A percentile compares a stretch with the other conserved stretches of the same genome.
phyloP scores from a whole-genome alignment of 2,113 vertebrate species.

The Festucalex cinctus region DNA sequence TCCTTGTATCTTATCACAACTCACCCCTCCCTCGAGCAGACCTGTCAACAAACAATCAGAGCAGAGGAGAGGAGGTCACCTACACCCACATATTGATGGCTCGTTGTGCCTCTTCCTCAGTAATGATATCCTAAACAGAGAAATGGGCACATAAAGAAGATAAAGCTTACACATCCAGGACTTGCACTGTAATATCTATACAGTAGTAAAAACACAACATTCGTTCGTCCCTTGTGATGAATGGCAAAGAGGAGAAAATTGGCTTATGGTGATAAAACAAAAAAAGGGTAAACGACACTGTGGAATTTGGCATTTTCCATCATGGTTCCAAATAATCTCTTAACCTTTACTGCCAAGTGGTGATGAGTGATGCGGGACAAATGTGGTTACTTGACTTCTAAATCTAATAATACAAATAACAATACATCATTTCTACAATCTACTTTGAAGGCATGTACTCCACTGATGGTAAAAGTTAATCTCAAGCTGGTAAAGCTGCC shows the following conservation, averaged over 20 bases:
- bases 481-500: neutral
- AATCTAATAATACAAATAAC: neutral
- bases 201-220: slow-evolving; percentile 58
- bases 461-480: neutral
- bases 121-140: slow-evolving; percentile 58
- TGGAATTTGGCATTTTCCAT: slow-evolving; percentile 50
- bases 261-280: slow-evolving; percentile 49
- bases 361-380: slow-evolving; percentile 9
- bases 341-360: slow-evolving; percentile 22
- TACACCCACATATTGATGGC: slow-evolving; percentile 37
- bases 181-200: slow-evolving; percentile 37
- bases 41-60: slow-evolving; percentile 58
- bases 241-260: slow-evolving; percentile 43
- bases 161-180: slow-evolving; percentile 40
- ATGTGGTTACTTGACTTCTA: neutral
- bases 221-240: slow-evolving; percentile 38
- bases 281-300: slow-evolving; percentile 47
- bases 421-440: neutral
- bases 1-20: slow-evolving; percentile 47
- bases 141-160: slow-evolving; percentile 58
- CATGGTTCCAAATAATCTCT: slow-evolving; percentile 34
- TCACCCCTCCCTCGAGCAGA: slow-evolving; percentile 38
- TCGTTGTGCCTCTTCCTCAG: slow-evolving; percentile 27
- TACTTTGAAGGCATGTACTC: neutral
- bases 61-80: slow-evolving; percentile 53